Evolutionary conservation across 1,140 invertebrate genomes (phyloP), one percentile per base, ranked within the genome.

Genomic region (Hycleus cichorii): DNA sequence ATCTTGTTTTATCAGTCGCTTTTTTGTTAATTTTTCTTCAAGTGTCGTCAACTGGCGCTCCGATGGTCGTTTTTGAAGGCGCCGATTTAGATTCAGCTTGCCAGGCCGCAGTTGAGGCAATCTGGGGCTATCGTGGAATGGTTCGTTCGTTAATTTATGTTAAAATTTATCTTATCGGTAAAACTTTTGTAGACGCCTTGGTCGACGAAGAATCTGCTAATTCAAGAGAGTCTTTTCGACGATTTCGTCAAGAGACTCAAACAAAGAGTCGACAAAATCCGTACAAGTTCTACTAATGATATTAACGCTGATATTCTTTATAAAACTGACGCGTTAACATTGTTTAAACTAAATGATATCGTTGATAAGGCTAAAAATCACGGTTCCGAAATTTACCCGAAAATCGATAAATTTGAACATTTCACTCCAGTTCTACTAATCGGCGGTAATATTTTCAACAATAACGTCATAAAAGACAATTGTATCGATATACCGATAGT

Each of bases 81-180:
- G 77, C 80, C 18, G 82, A 84, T 72, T 57, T 83, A 38, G 80
- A 83, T 73, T 81, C 80, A 53, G 78, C 81, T 10, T 77, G 79
- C 47, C 78, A 83, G 59, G 73, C 73, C 27, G 69, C 81, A 3
- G 72, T 82, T 9, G 75, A 80, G 64, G 77, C 77, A 10, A 72
- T 79, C 39, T 81, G 77, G 74, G 78, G 76, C 53, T 78, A 79
- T 66, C 75, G 78, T 60, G 80, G 80, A 53, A 75, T 79, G 76
- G 80, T 81, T 65, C 67, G 63, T 65, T n/a, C 4, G 26, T 42
- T 32, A 18, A 18, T 18, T 18, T 1, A 1, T 32, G 32, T 3
- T 32, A 3, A 4, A 32, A 10, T 45, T 58, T 45, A 50, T 49
- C 42, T 18, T 10, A 45, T 55, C 9, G 40, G 27, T 40, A 39